Conservation (phyloP, 2,888 invertebrate species). For the Drosophila siamana region DNA sequence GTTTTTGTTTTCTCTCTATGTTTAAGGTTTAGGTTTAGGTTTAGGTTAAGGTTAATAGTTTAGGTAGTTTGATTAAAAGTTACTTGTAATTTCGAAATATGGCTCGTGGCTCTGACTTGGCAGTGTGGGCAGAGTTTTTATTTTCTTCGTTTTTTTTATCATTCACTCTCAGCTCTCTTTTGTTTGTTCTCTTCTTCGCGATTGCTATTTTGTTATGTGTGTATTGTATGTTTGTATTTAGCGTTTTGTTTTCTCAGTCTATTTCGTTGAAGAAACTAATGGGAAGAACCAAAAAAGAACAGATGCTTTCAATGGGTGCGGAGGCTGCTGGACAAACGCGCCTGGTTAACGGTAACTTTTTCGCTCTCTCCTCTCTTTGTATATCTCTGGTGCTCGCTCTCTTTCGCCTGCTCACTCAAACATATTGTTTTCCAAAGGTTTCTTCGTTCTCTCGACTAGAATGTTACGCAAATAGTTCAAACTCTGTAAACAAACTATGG, state of each 20-base stretch:
- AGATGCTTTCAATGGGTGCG: slow-evolving; percentile 24
- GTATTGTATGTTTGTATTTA: slow-evolving; percentile 46
- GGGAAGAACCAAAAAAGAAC: slow-evolving; percentile 53
- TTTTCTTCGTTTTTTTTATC: too few relatives aligned
- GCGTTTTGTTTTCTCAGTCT: slow-evolving; percentile 78
- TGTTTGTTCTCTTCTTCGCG: slow-evolving; percentile 29
- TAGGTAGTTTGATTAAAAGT: slow-evolving; percentile 80
- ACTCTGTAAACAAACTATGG: slow-evolving; percentile 70
- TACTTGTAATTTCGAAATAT: slow-evolving; percentile 79
- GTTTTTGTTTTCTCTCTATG: slow-evolving; percentile 30
- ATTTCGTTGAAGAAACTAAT: slow-evolving; percentile 74
- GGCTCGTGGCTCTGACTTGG: slow-evolving; percentile 82
- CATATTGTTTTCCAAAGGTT: slow-evolving; percentile 46
- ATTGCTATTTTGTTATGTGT: slow-evolving; percentile 47
- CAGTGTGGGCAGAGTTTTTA: slow-evolving; percentile 73
- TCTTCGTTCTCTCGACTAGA: slow-evolving; percentile 55
- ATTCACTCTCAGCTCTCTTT: slow-evolving; percentile 31
- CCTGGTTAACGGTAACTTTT: slow-evolving; percentile 15
- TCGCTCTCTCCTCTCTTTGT: slow-evolving; percentile 21
- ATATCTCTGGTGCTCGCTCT: slow-evolving; percentile 23
- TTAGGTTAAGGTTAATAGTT: slow-evolving; percentile 80
- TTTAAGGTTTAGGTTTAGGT: slow-evolving; percentile 71
- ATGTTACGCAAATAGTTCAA: slow-evolving; percentile 69
- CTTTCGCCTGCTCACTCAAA: slow-evolving; percentile 21
- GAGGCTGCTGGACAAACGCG: slow-evolving; percentile 46